Base-by-base conservation (phyloP, 2,888 invertebrate genomes). In the Neoscelio sp. region DNA sequence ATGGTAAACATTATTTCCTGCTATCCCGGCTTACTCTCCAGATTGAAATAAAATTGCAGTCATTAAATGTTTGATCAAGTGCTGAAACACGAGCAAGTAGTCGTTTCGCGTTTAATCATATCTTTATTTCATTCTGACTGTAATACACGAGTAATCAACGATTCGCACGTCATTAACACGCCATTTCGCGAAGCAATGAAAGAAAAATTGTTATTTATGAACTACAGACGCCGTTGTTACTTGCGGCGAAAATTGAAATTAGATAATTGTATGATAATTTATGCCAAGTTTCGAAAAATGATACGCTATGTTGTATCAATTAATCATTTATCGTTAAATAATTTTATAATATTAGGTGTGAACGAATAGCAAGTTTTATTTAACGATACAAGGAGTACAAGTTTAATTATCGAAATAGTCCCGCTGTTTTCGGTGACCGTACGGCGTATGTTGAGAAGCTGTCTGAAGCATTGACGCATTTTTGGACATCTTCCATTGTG, bases 11-110 rank as follows among this genome's bases (percentile, higher is more conserved):
- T 75, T 62, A 62, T 80, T 80, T 76, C 76, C 80, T 80, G 71
- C 75, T 76, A 42, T 42, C 23, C 64, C n/a, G n/a, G n/a, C n/a
- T n/a, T n/a, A n/a, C n/a, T n/a, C n/a, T n/a, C 56, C 44, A 64
- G 50, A 80, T 76, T 73, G 80, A 76, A 80, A 80, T 80, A 71
- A 76, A 76, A 73, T 73, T 78, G 78, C 62, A 73, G 67, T 75
- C 76, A 67, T 76, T 75, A 73, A 76, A 73, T 71, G 64, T 76
- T 76, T 76, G 80, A 80, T 80, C 71, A 52, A 76, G 68, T 73
- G 76, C 73, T 76, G 76, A 76, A 76, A 73, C 80, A 62, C 76
- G 67, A 65, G 52, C 74, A 68, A 56, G 67, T 56, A 56, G 77
- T 80, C 76, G 68, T 68, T 80, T 73, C 62, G 50, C 62, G 64